Base-by-base conservation (phyloP, 1,140 invertebrate species). In the Heliconius eleuchia region DNA sequence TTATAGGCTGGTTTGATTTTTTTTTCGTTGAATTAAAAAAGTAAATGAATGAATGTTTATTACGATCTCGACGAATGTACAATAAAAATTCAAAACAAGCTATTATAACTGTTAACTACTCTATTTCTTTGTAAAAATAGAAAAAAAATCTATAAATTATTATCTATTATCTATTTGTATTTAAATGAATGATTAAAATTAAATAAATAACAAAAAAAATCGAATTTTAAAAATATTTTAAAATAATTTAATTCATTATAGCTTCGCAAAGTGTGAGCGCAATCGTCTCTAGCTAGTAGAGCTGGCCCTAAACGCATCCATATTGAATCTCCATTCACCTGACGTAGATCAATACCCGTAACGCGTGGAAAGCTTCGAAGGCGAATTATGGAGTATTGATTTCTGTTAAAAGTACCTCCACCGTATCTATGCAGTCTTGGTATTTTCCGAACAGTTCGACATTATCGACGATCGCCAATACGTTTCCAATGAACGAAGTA, bases 391-490 rank as follows among this genome's bases (percentile, higher is more conserved):
- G 89, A 84, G 85, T 93, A 95, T 95, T 88, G 94, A 95, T 95
- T 95, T 92, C 92, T 91, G 91, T 90, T 95, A 92, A 92, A 82
- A 71, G 71, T 46, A 85, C 80, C 91, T 92, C 85, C 90, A 90
- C 73, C 57, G n/a, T 37, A 79, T 80, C 88, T 81, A 92, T 95
- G 94, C 66, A 80, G 86, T 85, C 94, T 94, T 95, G 87, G 93
- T 94, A 91, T 88, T 95, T 95, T 94, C 94, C 94, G 93, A 95
- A 94, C 91, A 88, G 89, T 91, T 94, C 92, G 89, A 93, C 90
- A 95, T 94, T 95, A 94, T 95, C 93, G 93, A 86, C 85, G 90
- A 95, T 95, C 91, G 87, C 92, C 92, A 89, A 95, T 95, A 94
- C 87, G 83, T 91, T 90, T 89, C 89, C 80, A 80, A 84, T 84